phyloP scores from a whole-genome alignment of 35 echinoderm and acorn worm species.

The Ophiothrix spiculata region DNA sequence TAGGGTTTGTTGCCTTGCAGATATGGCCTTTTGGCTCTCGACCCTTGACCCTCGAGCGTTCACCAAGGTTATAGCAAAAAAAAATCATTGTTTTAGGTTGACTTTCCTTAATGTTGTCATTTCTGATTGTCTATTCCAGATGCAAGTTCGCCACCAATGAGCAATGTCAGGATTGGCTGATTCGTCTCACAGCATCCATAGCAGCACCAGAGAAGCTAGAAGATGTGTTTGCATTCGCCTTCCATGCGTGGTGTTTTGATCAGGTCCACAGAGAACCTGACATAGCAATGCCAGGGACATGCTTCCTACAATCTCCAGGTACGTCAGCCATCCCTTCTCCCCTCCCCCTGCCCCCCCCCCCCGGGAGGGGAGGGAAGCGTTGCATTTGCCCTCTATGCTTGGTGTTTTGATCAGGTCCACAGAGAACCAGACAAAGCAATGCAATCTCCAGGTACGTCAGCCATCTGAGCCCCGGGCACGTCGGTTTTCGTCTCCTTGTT shows the following conservation, averaged over 20 bases:
- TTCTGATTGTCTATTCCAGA: conserved; percentile 28
- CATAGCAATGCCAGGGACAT: conserved; percentile 34
- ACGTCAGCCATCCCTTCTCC: not conserved
- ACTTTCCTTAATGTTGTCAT: too few relatives aligned
- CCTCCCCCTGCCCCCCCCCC: too few relatives aligned
- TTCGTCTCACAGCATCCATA: conserved; percentile 18
- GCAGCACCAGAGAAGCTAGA: conserved; percentile 47
- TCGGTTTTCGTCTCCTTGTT: too few relatives aligned
- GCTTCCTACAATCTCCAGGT: conserved; percentile 53
- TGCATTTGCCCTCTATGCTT: conserved; percentile 86
- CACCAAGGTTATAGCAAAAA: too few relatives aligned
- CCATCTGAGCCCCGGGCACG: too few relatives aligned
- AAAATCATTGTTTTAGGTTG: too few relatives aligned
- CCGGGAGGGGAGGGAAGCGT: too few relatives aligned
- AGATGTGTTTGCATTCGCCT: conserved; percentile 84
- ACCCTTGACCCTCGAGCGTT: too few relatives aligned
- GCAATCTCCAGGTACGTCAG: conserved; percentile 20
- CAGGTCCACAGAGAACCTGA: conserved; percentile 35
- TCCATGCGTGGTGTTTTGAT: conserved; percentile 92
- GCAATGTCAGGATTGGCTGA: conserved; percentile 73
- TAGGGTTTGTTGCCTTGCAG: too few relatives aligned
- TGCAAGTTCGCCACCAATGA: conserved; percentile 79
- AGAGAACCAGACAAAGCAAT: conserved; percentile 17
- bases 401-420: conserved; percentile 68
- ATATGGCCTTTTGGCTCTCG: too few relatives aligned